Evolutionary conservation across 2,113 vertebrate genomes (phyloP).

Genomic region (Anas platyrhynchos): DNA sequence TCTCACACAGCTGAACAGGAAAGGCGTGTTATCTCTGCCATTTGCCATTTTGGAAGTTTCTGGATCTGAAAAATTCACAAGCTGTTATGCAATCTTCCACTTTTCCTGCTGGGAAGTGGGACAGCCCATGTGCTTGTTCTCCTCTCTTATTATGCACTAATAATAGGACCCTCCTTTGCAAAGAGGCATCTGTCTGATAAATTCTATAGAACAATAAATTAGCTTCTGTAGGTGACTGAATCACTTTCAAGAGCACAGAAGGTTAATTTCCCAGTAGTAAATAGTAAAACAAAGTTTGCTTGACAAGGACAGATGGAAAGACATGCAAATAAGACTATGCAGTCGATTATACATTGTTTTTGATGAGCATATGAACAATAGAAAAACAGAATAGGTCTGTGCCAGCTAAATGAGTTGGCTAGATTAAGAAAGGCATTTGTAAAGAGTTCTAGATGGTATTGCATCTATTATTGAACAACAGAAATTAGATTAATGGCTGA

Average conservation of each 20-base stretch:
- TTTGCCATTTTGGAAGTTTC: background rate
- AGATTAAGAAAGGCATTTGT: background rate
- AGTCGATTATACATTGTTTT: slow-evolving; percentile 2
- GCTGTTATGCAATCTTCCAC: background rate
- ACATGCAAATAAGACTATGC: slow-evolving; percentile 1
- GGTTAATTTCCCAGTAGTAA: slow-evolving; percentile 34
- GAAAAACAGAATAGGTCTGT: background rate
- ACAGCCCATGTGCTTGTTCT: background rate
- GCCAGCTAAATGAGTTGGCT: background rate
- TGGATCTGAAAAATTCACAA: background rate
- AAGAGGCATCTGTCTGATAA: background rate
- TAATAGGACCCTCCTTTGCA: background rate
- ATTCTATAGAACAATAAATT: background rate
- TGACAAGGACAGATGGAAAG: slow-evolving; percentile 32
- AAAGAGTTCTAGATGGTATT: background rate
- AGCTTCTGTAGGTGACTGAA: background rate
- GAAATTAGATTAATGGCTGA: background rate
- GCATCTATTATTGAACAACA: background rate
- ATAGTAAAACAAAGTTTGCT: slow-evolving; percentile 14
- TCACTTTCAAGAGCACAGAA: slow-evolving; percentile 17
- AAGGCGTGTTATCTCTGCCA: background rate
- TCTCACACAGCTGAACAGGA: background rate
- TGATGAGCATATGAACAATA: background rate
- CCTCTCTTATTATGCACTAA: background rate
- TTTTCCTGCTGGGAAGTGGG: background rate